Percentiles rank a stretch among this genome's conserved stretches.
phyloP scores from a whole-genome alignment of 30 jellyfish, hydroid and myxozoan genomes.

The Morbakka virulenta region DNA sequence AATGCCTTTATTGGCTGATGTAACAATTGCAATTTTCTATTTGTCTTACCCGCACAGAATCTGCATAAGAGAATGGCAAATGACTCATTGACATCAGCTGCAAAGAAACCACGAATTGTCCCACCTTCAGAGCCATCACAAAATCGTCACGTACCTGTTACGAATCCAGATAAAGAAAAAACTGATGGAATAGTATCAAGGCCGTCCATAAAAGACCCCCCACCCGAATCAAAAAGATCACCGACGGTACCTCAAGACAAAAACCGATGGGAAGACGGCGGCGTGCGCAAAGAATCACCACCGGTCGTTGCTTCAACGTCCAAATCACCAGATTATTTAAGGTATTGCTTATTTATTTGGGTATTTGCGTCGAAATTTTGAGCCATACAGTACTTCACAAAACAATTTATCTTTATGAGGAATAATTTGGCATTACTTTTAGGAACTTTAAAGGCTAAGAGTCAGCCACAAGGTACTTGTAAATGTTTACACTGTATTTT shows the following conservation, averaged over 20 bases:
- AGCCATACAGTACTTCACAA: too few species aligned
- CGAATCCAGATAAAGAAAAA: background rate
- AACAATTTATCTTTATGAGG: too few species aligned
- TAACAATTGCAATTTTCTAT: too few species aligned
- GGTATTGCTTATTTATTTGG: conserved; percentile 36
- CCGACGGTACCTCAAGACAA: background rate
- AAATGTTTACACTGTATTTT: too few species aligned
- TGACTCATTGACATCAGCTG: conserved; percentile 7
- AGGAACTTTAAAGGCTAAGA: too few species aligned
- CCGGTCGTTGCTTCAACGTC: conserved; percentile 94
- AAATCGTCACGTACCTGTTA: conserved; percentile 53
- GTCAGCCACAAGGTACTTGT: too few species aligned
- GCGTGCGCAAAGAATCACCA: conserved; percentile 76
- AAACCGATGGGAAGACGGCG: background rate
- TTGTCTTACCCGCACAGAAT: too few species aligned
- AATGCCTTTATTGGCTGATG: too few species aligned
- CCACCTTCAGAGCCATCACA: conserved; percentile 79
- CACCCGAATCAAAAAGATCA: conserved; percentile 11
- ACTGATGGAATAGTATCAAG: background rate
- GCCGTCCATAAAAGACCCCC: background rate
- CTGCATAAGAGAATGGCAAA: conserved; percentile 7
- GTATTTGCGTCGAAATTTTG: background rate
- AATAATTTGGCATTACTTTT: too few species aligned
- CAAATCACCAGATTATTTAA: conserved; percentile 76
- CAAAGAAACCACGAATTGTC: conserved; percentile 62